These are phyloP conservation scores for Pachliopta kotzebuea DNA, from an alignment of 2,888 invertebrate species.

Conservation along the genomic window DNA sequence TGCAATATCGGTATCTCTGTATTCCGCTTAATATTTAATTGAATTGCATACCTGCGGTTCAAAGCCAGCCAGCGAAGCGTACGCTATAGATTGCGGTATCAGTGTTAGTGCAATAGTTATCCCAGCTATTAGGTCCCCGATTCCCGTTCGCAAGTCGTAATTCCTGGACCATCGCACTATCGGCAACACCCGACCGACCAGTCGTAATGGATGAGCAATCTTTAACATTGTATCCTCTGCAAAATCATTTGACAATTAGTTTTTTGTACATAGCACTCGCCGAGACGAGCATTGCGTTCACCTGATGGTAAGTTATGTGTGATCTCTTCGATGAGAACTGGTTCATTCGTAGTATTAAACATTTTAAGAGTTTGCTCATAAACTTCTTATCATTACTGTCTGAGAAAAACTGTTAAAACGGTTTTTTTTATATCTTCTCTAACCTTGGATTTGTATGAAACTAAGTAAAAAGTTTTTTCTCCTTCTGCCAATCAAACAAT, in stretches of 20 bases:
- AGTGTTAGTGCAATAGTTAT: slow-evolving; percentile 88
- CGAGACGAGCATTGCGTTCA: too few species aligned
- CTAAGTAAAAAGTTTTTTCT: slow-evolving; percentile 9
- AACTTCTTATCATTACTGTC: slow-evolving; percentile 9
- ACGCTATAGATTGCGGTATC: slow-evolving; percentile 89
- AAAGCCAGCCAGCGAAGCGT: slow-evolving; percentile 86
- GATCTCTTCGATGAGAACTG: neutral
- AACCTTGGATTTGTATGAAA: slow-evolving; percentile 18
- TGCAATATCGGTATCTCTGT: neutral
- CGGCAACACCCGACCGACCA: slow-evolving; percentile 68
- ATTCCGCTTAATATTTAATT: slow-evolving; percentile 22
- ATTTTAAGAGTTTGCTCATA: slow-evolving; percentile 17
- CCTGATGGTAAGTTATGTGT: too few species aligned
- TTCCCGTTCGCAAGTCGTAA: slow-evolving; percentile 77
- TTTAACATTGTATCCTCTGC: slow-evolving; percentile 44
- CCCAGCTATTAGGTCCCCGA: slow-evolving; percentile 87
- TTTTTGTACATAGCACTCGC: neutral
- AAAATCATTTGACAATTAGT: slow-evolving; percentile 28
- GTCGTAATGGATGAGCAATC: slow-evolving; percentile 43
- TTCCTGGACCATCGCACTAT: slow-evolving; percentile 80
- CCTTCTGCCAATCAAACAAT: slow-evolving; percentile 13
- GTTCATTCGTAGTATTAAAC: slow-evolving; percentile 4
- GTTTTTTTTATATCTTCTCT: slow-evolving; percentile 13
- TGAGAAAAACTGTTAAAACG: slow-evolving; percentile 4
- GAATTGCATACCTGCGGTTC: slow-evolving; percentile 83